phyloP scores from a whole-genome alignment of 2,113 vertebrate species.

The Ctenomys sociabilis region DNA sequence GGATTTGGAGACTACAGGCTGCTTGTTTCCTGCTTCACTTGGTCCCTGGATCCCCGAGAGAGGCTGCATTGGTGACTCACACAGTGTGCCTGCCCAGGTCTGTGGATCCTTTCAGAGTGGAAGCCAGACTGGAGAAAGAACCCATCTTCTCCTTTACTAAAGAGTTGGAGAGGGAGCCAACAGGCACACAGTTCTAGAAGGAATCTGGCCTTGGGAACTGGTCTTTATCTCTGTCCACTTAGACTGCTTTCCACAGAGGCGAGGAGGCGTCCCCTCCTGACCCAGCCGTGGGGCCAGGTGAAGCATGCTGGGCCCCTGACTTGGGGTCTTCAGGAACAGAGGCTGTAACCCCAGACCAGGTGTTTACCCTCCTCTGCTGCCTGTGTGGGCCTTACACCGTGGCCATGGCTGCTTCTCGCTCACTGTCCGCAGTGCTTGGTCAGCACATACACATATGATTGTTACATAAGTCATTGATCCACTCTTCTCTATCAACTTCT shows the following conservation, averaged over 20 bases:
- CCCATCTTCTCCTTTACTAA: background rate
- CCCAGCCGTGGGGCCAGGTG: background rate
- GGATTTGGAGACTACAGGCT: background rate
- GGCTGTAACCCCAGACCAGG: background rate
- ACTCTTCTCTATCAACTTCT: background rate
- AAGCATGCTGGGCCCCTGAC: background rate
- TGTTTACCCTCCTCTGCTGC: background rate
- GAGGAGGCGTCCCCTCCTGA: background rate
- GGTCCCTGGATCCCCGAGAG: background rate
- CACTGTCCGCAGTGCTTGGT: background rate
- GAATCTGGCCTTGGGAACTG: background rate
- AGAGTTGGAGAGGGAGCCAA: background rate
- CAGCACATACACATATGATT: background rate
- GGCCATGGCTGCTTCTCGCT: background rate
- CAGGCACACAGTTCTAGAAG: background rate
- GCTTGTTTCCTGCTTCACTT: background rate
- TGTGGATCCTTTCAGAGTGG: background rate
- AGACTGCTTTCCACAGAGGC: background rate
- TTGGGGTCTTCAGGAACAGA: background rate
- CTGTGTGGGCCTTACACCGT: background rate
- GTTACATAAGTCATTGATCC: background rate
- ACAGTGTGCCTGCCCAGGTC: background rate
- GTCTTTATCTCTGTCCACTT: background rate
- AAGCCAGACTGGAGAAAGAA: background rate
- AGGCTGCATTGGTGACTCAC: background rate